A percentile compares a stretch with the other conserved stretches of the same genome.
Evolutionary conservation across 2,888 invertebrate genomes (phyloP).

Genomic region (Ctena decussata): DNA sequence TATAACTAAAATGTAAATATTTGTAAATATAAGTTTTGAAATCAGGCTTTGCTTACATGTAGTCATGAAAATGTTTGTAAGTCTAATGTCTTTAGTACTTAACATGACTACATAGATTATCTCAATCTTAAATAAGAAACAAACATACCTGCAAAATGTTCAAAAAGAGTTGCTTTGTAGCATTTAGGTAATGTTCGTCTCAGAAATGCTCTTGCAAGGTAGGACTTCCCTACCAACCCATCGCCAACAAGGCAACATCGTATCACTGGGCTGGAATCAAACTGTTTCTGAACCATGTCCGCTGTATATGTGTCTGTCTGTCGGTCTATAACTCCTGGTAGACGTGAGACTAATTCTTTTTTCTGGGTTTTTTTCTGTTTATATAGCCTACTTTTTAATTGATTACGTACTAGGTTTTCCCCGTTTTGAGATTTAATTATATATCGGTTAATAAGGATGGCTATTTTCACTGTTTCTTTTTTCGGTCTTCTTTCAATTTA

Average conservation of each 20-base stretch:
- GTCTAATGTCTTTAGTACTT: no score
- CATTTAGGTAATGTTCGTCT: conserved; percentile 32
- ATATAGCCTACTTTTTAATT: no score
- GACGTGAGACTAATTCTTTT: no score
- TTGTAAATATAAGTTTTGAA: no score
- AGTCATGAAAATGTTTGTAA: no score
- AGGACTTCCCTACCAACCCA: conserved; percentile 77
- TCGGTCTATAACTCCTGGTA: no score
- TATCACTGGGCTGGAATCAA: conserved; percentile 21
- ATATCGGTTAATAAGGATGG: not conserved
- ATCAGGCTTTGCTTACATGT: no score
- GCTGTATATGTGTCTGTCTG: not conserved
- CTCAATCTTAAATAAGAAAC: conserved; percentile 30
- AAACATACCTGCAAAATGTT: conserved; percentile 72
- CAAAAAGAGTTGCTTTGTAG: conserved; percentile 74
- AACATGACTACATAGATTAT: no score
- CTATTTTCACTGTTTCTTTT: not conserved
- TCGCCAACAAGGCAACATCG: conserved; percentile 76
- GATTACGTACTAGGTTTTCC: no score
- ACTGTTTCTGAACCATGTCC: not conserved
- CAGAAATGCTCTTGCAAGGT: conserved; percentile 68
- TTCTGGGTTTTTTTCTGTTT: no score
- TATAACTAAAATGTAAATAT: no score
- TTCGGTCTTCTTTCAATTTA: not conserved
- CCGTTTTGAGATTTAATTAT: no score